Conservation (phyloP, 2,113 vertebrate species). For the Callipepla squamata region DNA sequence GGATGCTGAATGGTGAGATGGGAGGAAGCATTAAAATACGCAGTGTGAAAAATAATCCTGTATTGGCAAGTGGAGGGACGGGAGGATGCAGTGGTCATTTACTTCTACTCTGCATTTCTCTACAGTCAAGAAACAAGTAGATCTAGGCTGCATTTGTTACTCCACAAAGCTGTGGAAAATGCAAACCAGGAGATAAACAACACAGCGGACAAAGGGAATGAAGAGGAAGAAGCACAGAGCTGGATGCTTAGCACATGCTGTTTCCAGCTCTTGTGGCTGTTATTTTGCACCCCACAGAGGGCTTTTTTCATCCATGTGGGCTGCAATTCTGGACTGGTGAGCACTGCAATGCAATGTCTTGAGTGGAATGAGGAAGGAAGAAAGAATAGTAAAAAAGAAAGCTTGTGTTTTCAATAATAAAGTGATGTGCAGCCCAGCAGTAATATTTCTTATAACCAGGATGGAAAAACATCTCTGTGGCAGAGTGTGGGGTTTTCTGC, state of each 20-base stretch:
- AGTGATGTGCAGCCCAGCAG: neutral
- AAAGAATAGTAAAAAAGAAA: neutral
- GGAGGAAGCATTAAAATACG: constrained; percentile 1
- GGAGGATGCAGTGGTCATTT: neutral
- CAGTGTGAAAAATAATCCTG: neutral
- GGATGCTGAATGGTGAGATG: neutral
- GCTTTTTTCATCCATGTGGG: neutral
- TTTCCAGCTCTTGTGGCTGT: neutral
- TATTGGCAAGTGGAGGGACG: neutral
- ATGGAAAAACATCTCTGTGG: neutral
- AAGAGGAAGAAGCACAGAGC: neutral
- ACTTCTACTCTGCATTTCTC: neutral
- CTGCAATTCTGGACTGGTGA: neutral
- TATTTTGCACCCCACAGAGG: neutral
- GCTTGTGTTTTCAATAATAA: neutral
- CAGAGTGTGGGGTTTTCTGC: neutral
- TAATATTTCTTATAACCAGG: neutral
- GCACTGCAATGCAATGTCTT: neutral
- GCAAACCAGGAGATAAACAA: neutral
- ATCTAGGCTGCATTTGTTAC: constrained; percentile 20
- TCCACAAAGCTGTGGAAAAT: neutral
- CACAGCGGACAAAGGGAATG: neutral
- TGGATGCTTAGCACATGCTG: neutral
- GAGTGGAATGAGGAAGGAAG: neutral
- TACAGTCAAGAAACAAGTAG: neutral